These are phyloP conservation scores for Mimachlamys varia DNA, from an alignment of 2,888 invertebrate species.

Conservation along the genomic window DNA sequence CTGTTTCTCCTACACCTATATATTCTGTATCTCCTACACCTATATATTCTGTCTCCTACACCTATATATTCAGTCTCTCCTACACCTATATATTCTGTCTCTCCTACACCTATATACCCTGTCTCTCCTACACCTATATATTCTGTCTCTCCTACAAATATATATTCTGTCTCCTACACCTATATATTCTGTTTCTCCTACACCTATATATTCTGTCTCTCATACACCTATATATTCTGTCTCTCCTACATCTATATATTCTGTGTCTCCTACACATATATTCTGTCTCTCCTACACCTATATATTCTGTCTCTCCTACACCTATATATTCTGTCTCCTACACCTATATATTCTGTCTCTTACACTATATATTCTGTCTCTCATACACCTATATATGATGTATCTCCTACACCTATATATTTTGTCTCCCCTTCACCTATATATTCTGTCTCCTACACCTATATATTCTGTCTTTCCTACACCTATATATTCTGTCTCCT, in stretches of 20 bases:
- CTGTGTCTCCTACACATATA: not conserved
- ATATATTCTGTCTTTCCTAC: no score
- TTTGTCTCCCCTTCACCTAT: no score
- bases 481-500: no score
- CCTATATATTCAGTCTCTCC: not conserved
- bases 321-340: no score
- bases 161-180: not conserved
- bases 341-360: no score
- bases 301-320: not conserved
- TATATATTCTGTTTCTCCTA: not conserved
- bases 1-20: not conserved
- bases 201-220: not conserved
- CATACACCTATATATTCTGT: not conserved
- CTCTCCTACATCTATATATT: not conserved
- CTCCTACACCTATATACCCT: not conserved
- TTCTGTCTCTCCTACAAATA: not conserved
- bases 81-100: slow-evolving; percentile 3
- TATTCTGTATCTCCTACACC: not conserved
- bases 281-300: not conserved
- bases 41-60: not conserved
- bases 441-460: no score
- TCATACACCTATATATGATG: no score
- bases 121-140: not conserved
- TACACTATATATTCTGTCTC: no score
- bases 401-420: no score